phyloP scores from a whole-genome alignment of 2,113 vertebrate species.

The Taxidea taxus region DNA sequence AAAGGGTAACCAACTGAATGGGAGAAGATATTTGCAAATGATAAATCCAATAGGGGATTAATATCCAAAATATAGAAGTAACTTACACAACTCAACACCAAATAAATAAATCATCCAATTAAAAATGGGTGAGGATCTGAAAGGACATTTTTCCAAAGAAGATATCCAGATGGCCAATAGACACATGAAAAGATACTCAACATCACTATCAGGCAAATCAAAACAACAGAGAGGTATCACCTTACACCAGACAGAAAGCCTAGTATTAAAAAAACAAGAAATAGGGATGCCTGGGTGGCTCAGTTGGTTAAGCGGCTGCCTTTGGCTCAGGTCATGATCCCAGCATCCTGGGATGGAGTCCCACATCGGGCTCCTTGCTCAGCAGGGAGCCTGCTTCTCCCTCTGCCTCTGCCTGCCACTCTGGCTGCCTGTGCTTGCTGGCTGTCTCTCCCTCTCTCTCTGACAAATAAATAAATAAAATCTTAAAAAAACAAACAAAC shows the following conservation, averaged over 20 bases:
- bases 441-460: too few species aligned
- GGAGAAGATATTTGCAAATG: background rate
- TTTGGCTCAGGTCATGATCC: too few species aligned
- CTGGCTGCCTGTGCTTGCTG: too few species aligned
- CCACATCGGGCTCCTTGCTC: too few species aligned
- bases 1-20: background rate
- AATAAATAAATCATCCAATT: background rate
- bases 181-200: background rate
- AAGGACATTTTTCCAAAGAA: background rate
- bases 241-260: background rate
- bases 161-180: background rate
- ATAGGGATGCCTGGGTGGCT: too few species aligned
- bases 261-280: background rate
- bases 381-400: too few species aligned
- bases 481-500: too few species aligned
- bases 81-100: background rate
- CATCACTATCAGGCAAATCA: background rate
- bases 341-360: too few species aligned
- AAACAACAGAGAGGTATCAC: background rate
- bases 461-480: too few species aligned
- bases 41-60: background rate
- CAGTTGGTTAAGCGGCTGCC: too few species aligned
- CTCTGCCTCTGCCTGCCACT: too few species aligned
- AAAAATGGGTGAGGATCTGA: background rate
- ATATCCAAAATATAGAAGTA: background rate